Percentiles rank a stretch among this genome's conserved stretches.
phyloP scores from a whole-genome alignment of 2,113 vertebrate genomes.

The Sporophila hypoxantha region DNA sequence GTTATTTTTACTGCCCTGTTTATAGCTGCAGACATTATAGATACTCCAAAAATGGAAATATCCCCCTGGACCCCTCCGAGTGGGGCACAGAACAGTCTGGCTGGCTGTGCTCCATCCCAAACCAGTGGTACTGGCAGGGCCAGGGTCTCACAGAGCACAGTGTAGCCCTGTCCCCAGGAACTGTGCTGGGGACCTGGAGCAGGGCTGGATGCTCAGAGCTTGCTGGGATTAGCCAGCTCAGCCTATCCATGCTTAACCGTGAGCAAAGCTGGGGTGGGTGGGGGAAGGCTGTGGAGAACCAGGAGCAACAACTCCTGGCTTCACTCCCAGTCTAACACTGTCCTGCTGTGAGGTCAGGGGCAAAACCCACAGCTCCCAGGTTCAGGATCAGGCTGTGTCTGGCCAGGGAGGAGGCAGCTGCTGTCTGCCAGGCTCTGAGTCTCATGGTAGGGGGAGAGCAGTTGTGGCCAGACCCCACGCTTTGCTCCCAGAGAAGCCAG shows the following conservation, averaged over 20 bases:
- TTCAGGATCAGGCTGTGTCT: neutral
- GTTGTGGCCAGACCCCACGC: rapidly evolving
- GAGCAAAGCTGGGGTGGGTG: neutral
- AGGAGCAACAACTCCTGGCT: neutral
- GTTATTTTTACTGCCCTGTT: constrained; percentile 52
- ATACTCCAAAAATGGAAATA: constrained; percentile 37
- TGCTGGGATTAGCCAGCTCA: neutral
- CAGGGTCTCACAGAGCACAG: neutral
- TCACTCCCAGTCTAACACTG: neutral
- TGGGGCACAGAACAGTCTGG: neutral
- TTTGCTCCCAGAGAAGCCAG: neutral
- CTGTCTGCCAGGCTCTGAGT: neutral
- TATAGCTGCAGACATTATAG: constrained; percentile 45
- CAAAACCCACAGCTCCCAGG: neutral
- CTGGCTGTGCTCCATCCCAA: neutral
- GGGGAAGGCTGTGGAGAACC: neutral
- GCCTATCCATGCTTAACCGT: neutral
- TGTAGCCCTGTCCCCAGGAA: neutral
- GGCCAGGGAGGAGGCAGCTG: rapidly evolving
- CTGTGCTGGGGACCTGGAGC: neutral
- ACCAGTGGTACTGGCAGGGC: neutral
- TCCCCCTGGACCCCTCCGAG: neutral
- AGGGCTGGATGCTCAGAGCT: neutral
- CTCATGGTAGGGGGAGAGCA: rapidly evolving
- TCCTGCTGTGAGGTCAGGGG: neutral